Evolutionary conservation across 2,888 invertebrate genomes (phyloP).

Genomic region (Capitulum mitella): DNA sequence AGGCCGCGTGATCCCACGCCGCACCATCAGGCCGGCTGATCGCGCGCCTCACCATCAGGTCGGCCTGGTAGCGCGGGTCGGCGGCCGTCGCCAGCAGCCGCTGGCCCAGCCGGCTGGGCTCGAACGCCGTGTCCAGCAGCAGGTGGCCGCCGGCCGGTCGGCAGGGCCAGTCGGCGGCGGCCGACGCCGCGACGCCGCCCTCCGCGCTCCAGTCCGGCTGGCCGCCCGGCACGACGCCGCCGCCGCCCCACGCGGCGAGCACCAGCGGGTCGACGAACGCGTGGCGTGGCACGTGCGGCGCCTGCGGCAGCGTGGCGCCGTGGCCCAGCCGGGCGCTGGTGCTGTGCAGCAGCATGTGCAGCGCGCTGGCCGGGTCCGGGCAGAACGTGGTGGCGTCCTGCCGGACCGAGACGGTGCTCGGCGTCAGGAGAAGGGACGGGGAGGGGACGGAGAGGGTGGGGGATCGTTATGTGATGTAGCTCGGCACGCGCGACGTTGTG

Average conservation of each 20-base stretch:
- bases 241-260: neutral
- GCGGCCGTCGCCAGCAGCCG: neutral
- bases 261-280: neutral
- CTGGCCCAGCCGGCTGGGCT: neutral
- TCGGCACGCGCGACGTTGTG: no score
- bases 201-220: no score
- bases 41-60: neutral
- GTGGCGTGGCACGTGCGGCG: neutral
- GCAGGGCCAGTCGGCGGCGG: neutral
- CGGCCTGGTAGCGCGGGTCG: slow-evolving; percentile 10
- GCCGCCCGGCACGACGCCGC: no score
- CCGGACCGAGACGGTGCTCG: neutral
- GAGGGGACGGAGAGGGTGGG: no score
- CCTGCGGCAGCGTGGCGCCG: neutral
- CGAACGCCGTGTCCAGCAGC: neutral
- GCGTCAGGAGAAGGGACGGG: neutral
- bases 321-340: neutral
- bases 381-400: neutral
- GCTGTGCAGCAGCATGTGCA: slow-evolving; percentile 11
- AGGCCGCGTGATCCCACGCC: no score
- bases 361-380: neutral
- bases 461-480: no score
- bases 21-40: no score
- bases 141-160: neutral
- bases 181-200: neutral